Evolutionary conservation across 2,113 vertebrate genomes (phyloP), one percentile per base, ranked within the genome.

Genomic region (Perccottus glenii): DNA sequence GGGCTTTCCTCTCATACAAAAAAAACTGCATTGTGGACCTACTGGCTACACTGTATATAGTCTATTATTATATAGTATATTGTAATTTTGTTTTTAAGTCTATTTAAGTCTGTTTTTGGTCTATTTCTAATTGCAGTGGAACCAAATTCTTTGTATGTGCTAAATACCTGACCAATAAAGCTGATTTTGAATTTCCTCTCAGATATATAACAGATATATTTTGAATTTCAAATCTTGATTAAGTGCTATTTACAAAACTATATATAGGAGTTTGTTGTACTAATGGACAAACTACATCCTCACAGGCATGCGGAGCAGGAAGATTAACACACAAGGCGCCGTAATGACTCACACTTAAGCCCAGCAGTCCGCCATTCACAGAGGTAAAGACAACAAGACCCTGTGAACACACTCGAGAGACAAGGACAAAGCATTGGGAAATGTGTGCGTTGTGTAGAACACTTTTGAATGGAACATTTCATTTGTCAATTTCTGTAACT

Each of bases 401-500:
- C 27, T 50, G 2, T 44, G 59, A 42, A 50, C 8, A 47, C 67
- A 64, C n/a, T 15, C 36, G 12, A 48, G 12, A 65, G 33, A 60
- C 48, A n/a, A 56, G 11, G 50, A 75, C 51, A 72, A 55, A 64
- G 64, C 64, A 64, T 61, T 9, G 4, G 6, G 7, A 14, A 49
- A 38, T 44, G 45, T 62, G 33, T 74, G 77, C 32, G 60, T 42
- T 70, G 59, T 62, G 38, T 11, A 19, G 49, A 61, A 10, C 64
- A 15, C 47, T 49, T 58, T 45, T 76, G 14, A 79, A 75, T 47
- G 33, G 11, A 68, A 64, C 32, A 35, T 56, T 76, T 77, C 35
- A 64, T 40, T 66, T 51, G 70, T 71, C 47, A 10, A 59, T 72
- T 77, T 67, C 60, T 63, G 84, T 85, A 83, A 65, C 84, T 70